Conservation (phyloP, 2,113 vertebrate species). For the Triplophysa dalaica region DNA sequence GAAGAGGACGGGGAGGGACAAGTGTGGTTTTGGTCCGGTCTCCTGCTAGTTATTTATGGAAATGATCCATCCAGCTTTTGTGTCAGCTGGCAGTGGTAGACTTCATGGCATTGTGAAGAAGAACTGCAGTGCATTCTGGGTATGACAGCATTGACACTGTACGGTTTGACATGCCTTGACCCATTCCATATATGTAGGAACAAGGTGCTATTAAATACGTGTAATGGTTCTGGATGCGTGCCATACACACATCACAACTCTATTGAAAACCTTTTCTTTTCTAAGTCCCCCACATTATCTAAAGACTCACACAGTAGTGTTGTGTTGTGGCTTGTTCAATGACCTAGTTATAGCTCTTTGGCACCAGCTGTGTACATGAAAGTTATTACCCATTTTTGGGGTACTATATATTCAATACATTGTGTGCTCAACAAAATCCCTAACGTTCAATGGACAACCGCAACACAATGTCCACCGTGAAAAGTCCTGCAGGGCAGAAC, state of each 20-base stretch:
- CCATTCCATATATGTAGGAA: neutral
- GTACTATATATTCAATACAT: slow-evolving; percentile 48
- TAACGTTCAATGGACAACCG: neutral
- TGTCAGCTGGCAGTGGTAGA: slow-evolving; percentile 63
- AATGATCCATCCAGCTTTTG: slow-evolving; percentile 68
- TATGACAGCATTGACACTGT: slow-evolving; percentile 6
- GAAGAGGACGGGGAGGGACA: slow-evolving; percentile 64
- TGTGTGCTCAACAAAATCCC: neutral
- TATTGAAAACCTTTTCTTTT: slow-evolving; percentile 49
- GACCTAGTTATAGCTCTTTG: slow-evolving; percentile 61
- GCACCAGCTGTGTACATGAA: slow-evolving; percentile 28
- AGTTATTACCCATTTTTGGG: slow-evolving; percentile 55
- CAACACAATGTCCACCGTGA: neutral
- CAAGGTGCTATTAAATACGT: neutral
- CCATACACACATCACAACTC: slow-evolving; percentile 1
- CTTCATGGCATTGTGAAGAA: slow-evolving; percentile 64
- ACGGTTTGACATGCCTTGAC: too few relatives aligned
- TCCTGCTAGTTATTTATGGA: slow-evolving; percentile 72
- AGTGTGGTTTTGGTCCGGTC: slow-evolving; percentile 64
- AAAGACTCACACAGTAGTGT: slow-evolving; percentile 32
- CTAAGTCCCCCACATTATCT: slow-evolving; percentile 47
- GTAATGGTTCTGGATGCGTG: neutral
- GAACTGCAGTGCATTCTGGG: neutral
- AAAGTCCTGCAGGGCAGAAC: neutral
- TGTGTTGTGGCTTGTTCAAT: slow-evolving; percentile 44